Evolutionary conservation across 2,888 invertebrate genomes (phyloP).

Genomic region (Chironomus tentans): DNA sequence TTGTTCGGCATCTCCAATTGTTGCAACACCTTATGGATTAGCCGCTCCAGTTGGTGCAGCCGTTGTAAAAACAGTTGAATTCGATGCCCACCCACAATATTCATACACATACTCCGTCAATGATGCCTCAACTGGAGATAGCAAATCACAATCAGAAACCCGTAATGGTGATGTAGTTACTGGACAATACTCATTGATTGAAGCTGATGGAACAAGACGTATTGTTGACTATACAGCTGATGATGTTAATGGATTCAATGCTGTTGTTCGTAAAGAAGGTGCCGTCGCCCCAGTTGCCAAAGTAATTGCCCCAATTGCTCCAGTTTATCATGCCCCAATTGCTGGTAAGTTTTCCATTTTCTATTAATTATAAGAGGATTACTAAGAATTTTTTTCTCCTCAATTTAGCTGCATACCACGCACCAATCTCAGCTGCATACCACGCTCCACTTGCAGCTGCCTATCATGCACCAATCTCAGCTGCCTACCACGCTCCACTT

Average conservation of each 20-base stretch:
- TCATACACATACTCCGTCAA: constrained; percentile 48
- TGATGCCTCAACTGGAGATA: constrained; percentile 47
- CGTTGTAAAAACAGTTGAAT: constrained; percentile 33
- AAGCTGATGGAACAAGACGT: constrained; percentile 48
- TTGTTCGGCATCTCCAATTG: constrained; percentile 31
- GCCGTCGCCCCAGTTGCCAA: constrained; percentile 35
- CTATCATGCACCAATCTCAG: background rate
- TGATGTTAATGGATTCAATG: constrained; percentile 50
- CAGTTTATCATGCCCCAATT: constrained; percentile 11
- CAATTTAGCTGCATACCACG: no score
- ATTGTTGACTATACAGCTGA: constrained; percentile 50
- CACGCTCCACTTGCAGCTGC: background rate
- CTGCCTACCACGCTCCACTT: constrained; percentile 16
- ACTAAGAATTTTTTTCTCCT: no score
- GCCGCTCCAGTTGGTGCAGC: constrained; percentile 33
- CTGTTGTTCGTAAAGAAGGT: constrained; percentile 47
- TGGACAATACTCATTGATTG: constrained; percentile 47
- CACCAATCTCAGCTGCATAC: no score
- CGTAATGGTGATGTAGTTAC: constrained; percentile 48
- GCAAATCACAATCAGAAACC: constrained; percentile 47
- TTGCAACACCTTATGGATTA: constrained; percentile 21
- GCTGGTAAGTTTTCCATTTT: background rate
- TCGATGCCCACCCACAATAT: constrained; percentile 49
- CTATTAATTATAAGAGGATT: no score
- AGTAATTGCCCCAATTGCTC: background rate